A percentile compares a stretch with the other conserved stretches of the same genome.
phyloP scores from a whole-genome alignment of 2,888 invertebrate species.

The Lasioglossum vierecki region DNA sequence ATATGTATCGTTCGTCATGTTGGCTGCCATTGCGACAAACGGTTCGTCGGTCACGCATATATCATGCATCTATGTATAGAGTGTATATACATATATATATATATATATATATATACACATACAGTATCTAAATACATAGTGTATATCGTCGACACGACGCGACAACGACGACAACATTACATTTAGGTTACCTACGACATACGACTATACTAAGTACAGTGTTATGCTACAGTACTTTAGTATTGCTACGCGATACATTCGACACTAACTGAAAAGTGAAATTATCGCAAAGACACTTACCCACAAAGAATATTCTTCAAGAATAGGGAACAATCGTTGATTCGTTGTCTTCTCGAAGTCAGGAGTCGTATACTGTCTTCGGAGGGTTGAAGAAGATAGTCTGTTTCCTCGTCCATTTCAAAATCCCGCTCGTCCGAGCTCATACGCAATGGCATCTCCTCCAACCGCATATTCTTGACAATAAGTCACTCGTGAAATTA shows the following conservation, averaged over 20 bases:
- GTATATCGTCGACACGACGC: not conserved
- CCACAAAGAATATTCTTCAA: constrained; percentile 79
- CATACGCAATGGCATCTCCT: constrained; percentile 81
- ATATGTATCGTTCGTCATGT: constrained; percentile 20
- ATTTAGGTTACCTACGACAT: no score
- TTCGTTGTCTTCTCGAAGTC: constrained; percentile 74
- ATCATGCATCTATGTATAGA: no score
- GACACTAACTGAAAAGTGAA: no score
- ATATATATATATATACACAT: not conserved
- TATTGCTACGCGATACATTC: not conserved
- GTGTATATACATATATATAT: not conserved
- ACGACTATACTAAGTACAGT: no score
- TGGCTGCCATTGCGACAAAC: constrained; percentile 41
- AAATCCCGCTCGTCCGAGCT: constrained; percentile 82
- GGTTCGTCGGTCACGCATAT: not conserved
- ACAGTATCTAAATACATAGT: no score
- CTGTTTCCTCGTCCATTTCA: constrained; percentile 83
- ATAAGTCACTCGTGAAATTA: constrained; percentile 40
- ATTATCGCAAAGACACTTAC: constrained; percentile 73
- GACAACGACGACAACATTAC: not conserved
- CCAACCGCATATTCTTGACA: constrained; percentile 79
- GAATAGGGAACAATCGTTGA: constrained; percentile 78
- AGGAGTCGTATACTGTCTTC: constrained; percentile 80
- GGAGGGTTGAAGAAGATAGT: constrained; percentile 81
- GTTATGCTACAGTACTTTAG: no score